Evolutionary conservation across 2,113 vertebrate species (phyloP).

Genomic region (Colossoma macropomum): DNA sequence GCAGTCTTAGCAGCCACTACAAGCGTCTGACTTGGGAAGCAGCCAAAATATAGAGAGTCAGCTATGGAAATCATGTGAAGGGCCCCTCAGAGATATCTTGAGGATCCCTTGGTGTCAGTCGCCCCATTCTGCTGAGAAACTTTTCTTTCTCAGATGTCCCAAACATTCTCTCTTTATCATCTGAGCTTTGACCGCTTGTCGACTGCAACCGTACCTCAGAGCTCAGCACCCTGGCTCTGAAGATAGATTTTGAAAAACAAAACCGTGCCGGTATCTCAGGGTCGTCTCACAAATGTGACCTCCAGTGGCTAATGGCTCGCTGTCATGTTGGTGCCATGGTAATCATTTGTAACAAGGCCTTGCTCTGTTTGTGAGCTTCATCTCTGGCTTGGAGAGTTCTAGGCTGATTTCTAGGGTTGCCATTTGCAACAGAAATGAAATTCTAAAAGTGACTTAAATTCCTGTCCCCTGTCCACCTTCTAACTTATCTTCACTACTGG

Average conservation of each 20-base stretch:
- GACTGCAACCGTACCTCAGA: conserved; percentile 28
- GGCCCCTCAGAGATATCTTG: not conserved
- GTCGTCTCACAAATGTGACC: conserved; percentile 37
- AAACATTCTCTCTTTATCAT: conserved; percentile 32
- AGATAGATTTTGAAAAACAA: conserved; percentile 47
- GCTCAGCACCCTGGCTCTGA: conserved; percentile 32
- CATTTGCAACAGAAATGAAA: not conserved
- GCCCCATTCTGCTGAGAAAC: conserved; percentile 7
- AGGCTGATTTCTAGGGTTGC: not conserved
- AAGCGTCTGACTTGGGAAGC: not conserved
- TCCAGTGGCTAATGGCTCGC: conserved; percentile 32
- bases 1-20: not conserved
- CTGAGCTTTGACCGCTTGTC: conserved; percentile 7
- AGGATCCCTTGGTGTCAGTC: not conserved
- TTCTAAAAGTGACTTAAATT: not conserved
- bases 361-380: not conserved
- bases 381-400: not conserved
- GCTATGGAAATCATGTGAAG: conserved; percentile 3
- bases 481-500: not conserved
- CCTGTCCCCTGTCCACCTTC: not conserved
- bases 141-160: conserved; percentile 21
- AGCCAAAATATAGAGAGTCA: not conserved
- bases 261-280: conserved; percentile 39
- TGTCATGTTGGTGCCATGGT: conserved; percentile 29
- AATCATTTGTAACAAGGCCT: conserved; percentile 9